phyloP scores from a whole-genome alignment of 2,888 invertebrate species.

The Axea sp. region DNA sequence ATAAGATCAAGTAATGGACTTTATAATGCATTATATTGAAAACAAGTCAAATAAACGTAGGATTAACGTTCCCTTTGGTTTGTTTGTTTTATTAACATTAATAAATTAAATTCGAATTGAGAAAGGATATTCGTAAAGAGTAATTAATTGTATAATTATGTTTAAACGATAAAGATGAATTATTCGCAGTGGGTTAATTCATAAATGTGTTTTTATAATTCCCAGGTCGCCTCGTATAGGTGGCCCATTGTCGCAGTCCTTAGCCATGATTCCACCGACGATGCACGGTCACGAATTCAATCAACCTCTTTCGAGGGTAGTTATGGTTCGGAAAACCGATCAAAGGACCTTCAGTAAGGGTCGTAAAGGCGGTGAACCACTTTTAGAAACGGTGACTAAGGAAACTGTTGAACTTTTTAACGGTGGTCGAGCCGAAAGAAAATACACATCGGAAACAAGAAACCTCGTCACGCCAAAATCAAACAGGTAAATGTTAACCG shows the following conservation, averaged over 20 bases:
- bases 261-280: constrained; percentile 78
- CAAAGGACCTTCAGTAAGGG: constrained; percentile 84
- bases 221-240: constrained; percentile 77
- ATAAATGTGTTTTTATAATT: background rate
- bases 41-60: too few relatives aligned
- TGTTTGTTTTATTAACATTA: too few relatives aligned
- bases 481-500: constrained; percentile 71
- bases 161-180: too few relatives aligned
- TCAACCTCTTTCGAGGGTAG: constrained; percentile 82
- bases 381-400: constrained; percentile 83
- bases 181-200: too few relatives aligned
- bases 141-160: too few relatives aligned
- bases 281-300: constrained; percentile 79
- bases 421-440: constrained; percentile 83
- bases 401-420: constrained; percentile 85
- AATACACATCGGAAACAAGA: constrained; percentile 83
- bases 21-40: too few relatives aligned
- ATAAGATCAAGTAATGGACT: too few relatives aligned
- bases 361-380: constrained; percentile 83
- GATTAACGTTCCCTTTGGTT: too few relatives aligned
- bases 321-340: constrained; percentile 86
- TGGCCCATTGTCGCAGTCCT: constrained; percentile 76
- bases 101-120: too few relatives aligned
- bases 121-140: too few relatives aligned
- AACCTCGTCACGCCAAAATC: constrained; percentile 80